Evolutionary conservation across 2,113 vertebrate species (phyloP).

Genomic region (Marmota monax): DNA sequence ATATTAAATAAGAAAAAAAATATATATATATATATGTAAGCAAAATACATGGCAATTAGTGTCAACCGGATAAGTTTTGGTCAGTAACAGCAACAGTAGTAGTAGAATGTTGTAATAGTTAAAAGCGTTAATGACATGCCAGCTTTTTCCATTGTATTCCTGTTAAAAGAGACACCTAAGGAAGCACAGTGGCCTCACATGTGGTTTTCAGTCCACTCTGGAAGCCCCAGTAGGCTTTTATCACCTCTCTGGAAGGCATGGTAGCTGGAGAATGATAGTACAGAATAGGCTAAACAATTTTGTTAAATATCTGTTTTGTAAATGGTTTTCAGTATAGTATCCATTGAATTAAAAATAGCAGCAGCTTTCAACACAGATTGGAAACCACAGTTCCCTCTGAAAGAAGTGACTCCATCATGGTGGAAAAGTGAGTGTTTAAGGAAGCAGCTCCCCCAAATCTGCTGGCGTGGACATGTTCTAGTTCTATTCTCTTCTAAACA

Average conservation of each 20-base stretch:
- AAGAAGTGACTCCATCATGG: neutral
- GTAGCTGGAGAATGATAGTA: too few relatives aligned
- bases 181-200: neutral
- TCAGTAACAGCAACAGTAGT: neutral
- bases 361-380: neutral
- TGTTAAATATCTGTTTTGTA: neutral
- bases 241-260: neutral
- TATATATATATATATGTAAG: neutral
- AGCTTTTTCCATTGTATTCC: too few relatives aligned
- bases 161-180: neutral
- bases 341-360: slow-evolving; percentile 23
- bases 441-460: neutral
- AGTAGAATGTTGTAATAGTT: accelerated
- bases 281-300: neutral
- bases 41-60: neutral
- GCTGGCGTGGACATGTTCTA: neutral
- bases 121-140: neutral
- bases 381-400: neutral
- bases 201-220: neutral
- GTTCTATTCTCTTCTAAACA: neutral
- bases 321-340: neutral
- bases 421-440: neutral
- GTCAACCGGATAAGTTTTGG: neutral
- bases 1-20: neutral
- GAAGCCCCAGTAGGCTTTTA: too few relatives aligned